A percentile compares a stretch with the other conserved stretches of the same genome.
phyloP scores from a whole-genome alignment of 1,140 invertebrate species.

The Formica selysi region DNA sequence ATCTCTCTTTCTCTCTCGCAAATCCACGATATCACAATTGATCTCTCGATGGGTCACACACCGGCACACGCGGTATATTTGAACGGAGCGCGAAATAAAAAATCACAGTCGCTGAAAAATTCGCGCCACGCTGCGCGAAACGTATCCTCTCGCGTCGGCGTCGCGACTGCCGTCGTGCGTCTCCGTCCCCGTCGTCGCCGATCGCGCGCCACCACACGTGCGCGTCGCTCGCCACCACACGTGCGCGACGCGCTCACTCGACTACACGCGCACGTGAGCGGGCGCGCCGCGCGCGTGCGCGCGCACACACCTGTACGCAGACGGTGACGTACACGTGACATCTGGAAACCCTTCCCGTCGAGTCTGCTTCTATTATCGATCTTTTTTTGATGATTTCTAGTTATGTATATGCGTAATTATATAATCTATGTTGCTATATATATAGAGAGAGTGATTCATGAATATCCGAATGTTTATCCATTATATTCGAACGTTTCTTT shows the following conservation, averaged over 20 bases:
- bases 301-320: slow-evolving; percentile 38
- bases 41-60: background rate
- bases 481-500: no score
- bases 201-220: slow-evolving; percentile 52
- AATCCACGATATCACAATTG: slow-evolving; percentile 30
- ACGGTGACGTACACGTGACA: slow-evolving; percentile 4
- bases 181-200: background rate
- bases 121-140: slow-evolving; percentile 52
- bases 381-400: background rate
- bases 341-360: slow-evolving; percentile 3
- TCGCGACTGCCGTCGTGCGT: slow-evolving; percentile 66
- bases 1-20: slow-evolving; percentile 22
- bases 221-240: slow-evolving; percentile 43
- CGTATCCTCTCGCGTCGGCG: slow-evolving; percentile 69
- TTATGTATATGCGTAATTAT: background rate
- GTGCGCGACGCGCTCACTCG: slow-evolving; percentile 29
- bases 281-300: slow-evolving; percentile 1
- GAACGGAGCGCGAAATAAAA: background rate
- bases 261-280: slow-evolving; percentile 13
- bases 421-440: no score
- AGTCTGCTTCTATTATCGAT: background rate
- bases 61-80: background rate
- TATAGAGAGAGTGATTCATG: no score
- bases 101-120: background rate
- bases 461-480: no score